These are phyloP conservation scores for Papilio polyxenes DNA, from an alignment of 1,140 invertebrate species.

Conservation along the genomic window DNA sequence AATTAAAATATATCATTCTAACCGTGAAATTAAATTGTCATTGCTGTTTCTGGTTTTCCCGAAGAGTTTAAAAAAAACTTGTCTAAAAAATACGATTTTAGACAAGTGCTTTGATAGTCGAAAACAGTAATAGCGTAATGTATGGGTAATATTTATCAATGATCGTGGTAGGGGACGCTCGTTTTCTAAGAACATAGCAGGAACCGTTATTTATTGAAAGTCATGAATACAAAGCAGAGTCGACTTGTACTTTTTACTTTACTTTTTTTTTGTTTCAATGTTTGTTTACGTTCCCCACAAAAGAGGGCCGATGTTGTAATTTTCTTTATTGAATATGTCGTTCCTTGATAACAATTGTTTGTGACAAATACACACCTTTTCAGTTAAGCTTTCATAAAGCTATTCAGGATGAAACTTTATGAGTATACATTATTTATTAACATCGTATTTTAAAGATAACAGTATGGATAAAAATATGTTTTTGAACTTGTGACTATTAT, in stretches of 20 bases:
- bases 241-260: conserved; percentile 64
- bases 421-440: background rate
- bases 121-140: too few relatives aligned
- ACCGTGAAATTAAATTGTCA: too few relatives aligned
- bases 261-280: conserved; percentile 60
- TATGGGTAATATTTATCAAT: conserved; percentile 1
- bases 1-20: too few relatives aligned
- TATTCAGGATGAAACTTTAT: background rate
- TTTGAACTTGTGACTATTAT: too few relatives aligned
- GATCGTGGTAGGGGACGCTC: conserved; percentile 34
- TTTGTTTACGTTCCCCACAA: conserved; percentile 59
- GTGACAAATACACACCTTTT: background rate
- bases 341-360: conserved; percentile 17
- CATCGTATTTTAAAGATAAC: too few relatives aligned
- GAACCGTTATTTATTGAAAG: conserved; percentile 64
- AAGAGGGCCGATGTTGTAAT: conserved; percentile 38
- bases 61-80: too few relatives aligned
- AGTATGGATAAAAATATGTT: too few relatives aligned
- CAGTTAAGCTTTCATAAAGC: background rate
- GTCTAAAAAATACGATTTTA: too few relatives aligned
- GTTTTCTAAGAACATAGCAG: conserved; percentile 41
- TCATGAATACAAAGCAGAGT: conserved; percentile 72
- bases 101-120: too few relatives aligned
- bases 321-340: conserved; percentile 41
- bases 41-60: too few relatives aligned